phyloP scores from a whole-genome alignment of 2,113 vertebrate genomes.

The Anolis carolinensis region DNA sequence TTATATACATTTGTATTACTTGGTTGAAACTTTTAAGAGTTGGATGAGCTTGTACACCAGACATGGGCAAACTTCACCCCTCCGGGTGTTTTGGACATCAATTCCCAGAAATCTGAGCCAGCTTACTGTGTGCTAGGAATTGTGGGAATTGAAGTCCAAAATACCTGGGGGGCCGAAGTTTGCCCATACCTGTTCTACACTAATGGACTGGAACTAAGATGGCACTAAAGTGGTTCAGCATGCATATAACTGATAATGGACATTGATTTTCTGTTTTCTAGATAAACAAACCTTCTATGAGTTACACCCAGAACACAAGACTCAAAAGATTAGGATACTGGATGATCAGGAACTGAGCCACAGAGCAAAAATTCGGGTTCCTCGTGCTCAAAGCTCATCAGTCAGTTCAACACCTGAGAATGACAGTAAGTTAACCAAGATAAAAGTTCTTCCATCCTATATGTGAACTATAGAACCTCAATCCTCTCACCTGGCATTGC shows the following conservation, averaged over 20 bases:
- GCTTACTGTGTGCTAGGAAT: too few species aligned
- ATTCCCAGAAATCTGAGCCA: too few species aligned
- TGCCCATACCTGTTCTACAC: too few species aligned
- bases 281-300: slow-evolving; percentile 49
- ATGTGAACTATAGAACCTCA: not conserved
- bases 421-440: slow-evolving; percentile 60
- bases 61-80: too few species aligned
- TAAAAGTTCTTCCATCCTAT: fast-evolving
- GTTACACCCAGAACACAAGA: not conserved
- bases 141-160: too few species aligned
- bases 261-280: slow-evolving; percentile 33
- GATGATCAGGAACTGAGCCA: slow-evolving; percentile 51
- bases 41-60: too few species aligned
- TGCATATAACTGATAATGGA: not conserved
- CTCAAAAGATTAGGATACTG: not conserved
- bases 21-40: too few species aligned
- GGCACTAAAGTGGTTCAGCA: not conserved
- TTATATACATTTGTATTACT: too few species aligned
- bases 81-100: too few species aligned
- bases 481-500: not conserved
- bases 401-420: not conserved
- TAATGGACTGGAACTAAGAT: too few species aligned
- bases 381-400: not conserved
- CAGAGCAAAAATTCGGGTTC: slow-evolving; percentile 39
- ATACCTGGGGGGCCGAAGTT: too few species aligned